A percentile compares a stretch with the other conserved stretches of the same genome.
Evolutionary conservation across 2,888 invertebrate genomes (phyloP).

Genomic region (Melikaiella ostensackeni): DNA sequence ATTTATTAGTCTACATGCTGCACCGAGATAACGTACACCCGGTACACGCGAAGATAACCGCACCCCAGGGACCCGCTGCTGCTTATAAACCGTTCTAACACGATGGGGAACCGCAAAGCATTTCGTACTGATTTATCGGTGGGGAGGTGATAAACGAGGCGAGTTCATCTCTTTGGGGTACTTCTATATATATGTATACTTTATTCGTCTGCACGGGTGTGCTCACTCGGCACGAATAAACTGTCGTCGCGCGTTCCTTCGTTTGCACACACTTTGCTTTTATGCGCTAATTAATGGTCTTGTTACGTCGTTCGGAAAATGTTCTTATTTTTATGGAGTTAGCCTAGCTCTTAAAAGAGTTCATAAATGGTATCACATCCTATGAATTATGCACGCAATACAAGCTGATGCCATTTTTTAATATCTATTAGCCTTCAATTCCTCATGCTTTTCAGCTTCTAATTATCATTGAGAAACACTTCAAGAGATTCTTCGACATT

Average conservation of each 20-base stretch:
- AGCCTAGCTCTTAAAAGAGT: neutral
- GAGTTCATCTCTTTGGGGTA: slow-evolving; percentile 66
- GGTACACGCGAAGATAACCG: slow-evolving; percentile 74
- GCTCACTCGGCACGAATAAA: slow-evolving; percentile 38
- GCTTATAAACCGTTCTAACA: slow-evolving; percentile 72
- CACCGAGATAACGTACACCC: slow-evolving; percentile 72
- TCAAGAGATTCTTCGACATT: slow-evolving; percentile 31
- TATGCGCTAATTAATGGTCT: slow-evolving; percentile 39
- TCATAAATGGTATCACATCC: slow-evolving; percentile 30
- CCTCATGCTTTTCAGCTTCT: neutral
- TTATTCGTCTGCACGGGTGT: slow-evolving; percentile 35
- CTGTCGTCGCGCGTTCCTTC: slow-evolving; percentile 44
- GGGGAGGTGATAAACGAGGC: slow-evolving; percentile 72
- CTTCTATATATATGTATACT: slow-evolving; percentile 40
- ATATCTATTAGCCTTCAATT: neutral
- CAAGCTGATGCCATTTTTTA: neutral
- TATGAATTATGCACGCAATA: slow-evolving; percentile 10
- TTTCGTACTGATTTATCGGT: slow-evolving; percentile 74
- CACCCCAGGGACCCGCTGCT: slow-evolving; percentile 68
- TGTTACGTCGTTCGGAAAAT: slow-evolving; percentile 36
- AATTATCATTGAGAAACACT: slow-evolving; percentile 30
- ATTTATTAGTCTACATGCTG: slow-evolving; percentile 65
- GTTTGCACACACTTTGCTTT: slow-evolving; percentile 47
- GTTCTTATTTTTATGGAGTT: slow-evolving; percentile 15
- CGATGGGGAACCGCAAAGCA: slow-evolving; percentile 75